Conservation (phyloP, 2,888 invertebrate species). For the Drosophila demipolita region DNA sequence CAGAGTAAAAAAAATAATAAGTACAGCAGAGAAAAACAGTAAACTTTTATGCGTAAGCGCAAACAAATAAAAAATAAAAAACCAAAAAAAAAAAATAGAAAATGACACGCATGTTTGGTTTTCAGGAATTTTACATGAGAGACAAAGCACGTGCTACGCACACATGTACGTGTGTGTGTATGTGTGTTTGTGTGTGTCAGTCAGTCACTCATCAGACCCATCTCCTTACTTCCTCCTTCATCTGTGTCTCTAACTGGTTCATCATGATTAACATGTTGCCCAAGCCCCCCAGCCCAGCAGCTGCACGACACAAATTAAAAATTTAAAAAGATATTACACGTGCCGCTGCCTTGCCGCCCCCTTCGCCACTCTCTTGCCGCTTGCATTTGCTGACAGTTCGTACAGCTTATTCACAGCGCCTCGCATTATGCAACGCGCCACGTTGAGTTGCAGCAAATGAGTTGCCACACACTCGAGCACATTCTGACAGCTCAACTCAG, state of each 20-base stretch:
- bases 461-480: conserved; percentile 4
- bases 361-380: neutral
- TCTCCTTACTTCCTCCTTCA: neutral
- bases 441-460: conserved; percentile 12
- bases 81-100: conserved; percentile 22
- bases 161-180: conserved; percentile 1
- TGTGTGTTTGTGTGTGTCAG: neutral
- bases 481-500: neutral
- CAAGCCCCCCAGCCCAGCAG: neutral
- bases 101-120: conserved; percentile 66
- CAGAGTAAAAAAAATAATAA: conserved; percentile 3
- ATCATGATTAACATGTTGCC: conserved; percentile 72
- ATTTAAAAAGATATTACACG: conserved; percentile 57
- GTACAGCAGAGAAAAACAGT: conserved; percentile 6
- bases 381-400: conserved; percentile 5
- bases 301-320: conserved; percentile 60
- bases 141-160: conserved; percentile 37
- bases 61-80: conserved; percentile 6
- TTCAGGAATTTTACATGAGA: conserved; percentile 68
- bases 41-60: conserved; percentile 59
- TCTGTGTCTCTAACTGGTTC: conserved; percentile 66
- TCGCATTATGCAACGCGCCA: conserved; percentile 30
- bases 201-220: conserved; percentile 25
- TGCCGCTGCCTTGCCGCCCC: conserved; percentile 11
- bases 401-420: conserved; percentile 24